Conservation (phyloP, 2,113 vertebrate genomes). For the Leptobrachium leishanense region DNA sequence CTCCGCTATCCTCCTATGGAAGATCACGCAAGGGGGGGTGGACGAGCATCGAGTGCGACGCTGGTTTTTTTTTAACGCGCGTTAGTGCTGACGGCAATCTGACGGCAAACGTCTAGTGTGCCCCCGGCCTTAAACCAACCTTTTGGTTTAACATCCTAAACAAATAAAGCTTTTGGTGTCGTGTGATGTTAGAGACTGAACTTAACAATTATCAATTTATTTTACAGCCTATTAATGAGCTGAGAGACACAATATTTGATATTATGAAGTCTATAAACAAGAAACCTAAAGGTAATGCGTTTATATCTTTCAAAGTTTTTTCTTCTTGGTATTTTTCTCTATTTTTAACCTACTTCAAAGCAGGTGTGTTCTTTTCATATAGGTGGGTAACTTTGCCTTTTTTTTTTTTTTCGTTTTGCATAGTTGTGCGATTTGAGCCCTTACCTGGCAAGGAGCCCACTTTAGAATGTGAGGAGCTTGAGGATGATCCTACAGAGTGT, state of each 20-base stretch:
- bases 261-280: conserved; percentile 55
- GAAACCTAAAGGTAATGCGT: conserved; percentile 56
- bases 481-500: accelerated
- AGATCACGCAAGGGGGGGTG: no score
- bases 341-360: neutral
- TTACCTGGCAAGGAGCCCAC: neutral
- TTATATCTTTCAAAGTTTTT: no score
- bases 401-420: neutral
- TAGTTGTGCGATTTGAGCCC: conserved; percentile 21
- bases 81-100: no score
- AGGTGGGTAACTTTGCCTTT: neutral
- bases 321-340: neutral
- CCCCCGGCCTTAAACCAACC: no score
- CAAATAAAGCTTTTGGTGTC: no score
- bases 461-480: neutral
- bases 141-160: no score
- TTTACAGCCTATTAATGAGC: conserved; percentile 64
- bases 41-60: no score
- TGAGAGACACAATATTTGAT: conserved; percentile 56
- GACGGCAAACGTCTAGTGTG: no score
- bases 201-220: neutral
- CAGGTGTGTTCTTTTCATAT: no score
- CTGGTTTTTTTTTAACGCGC: no score
- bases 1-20: no score
- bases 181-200: no score